Evolutionary conservation across 2,888 invertebrate species (phyloP), one percentile per base, ranked within the genome.

Genomic region (Euplexia lucipara): DNA sequence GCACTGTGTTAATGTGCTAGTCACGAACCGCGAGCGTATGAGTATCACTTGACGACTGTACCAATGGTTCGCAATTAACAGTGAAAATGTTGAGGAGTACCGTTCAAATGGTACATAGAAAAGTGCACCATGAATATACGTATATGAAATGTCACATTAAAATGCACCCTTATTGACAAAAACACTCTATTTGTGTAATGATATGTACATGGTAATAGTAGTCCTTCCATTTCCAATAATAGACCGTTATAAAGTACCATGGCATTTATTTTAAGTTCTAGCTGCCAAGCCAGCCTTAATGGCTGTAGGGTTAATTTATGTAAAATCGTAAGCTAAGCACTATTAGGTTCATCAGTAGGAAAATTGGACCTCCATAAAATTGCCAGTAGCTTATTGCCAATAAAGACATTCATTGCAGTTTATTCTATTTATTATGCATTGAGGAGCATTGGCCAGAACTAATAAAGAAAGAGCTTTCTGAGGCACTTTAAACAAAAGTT

Each of bases 1-100:
- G 63, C 78, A 73, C 69, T 73, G 78, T 78, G 79, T 81, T 88
- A 86, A 90, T 86, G 84, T 78, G 82, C 75, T 58, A 79, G 82
- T 86, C 89, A 89, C 88, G 89, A 86, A 73, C 71, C 45, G 64
- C 49, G 71, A 70, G 70, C 75, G 71, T 68, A 77, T 75, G 74
- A 75, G 66, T 75, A 60, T 70, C 70, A 69, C 56, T 68, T 69
- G 62, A 79, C 53, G 56, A 78, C 48, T 68, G 58, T 49, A 58
- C 53, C 20, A 58, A 75, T 57, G 59, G 18, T 53, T 57, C 12
- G 64, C 59, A 74, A 74, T 75, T 64, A 74, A 53, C 30, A 42
- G 35, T 9, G 39, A 41, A 45, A 45, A 41, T 57, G 8, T 48
- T 48, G n/a, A 68, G 9, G 20, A 68, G 8, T 10, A 26, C 2